phyloP scores from a whole-genome alignment of 2,888 invertebrate species.

The Volucella inflata region DNA sequence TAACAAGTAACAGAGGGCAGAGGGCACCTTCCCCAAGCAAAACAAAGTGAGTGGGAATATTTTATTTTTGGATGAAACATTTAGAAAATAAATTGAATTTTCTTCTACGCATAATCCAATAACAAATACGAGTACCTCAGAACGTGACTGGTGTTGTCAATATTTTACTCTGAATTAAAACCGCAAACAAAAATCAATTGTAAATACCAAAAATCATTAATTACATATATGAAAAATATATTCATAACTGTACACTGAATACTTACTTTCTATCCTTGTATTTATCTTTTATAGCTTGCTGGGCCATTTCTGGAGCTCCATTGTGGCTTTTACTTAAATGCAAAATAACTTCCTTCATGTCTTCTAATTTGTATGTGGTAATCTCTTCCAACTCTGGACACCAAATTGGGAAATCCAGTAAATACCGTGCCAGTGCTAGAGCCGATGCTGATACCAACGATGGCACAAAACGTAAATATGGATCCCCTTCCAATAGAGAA shows the following conservation, averaged over 20 bases:
- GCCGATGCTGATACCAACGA: conserved; percentile 92
- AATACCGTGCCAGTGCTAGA: conserved; percentile 91
- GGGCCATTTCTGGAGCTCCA: conserved; percentile 87
- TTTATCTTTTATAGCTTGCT: conserved; percentile 95
- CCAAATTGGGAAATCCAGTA: conserved; percentile 87
- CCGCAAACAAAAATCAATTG: background rate
- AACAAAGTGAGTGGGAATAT: too few species aligned
- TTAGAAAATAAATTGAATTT: too few species aligned
- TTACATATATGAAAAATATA: background rate
- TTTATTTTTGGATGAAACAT: too few species aligned
- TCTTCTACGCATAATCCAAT: too few species aligned
- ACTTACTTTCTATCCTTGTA: conserved; percentile 90
- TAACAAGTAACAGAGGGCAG: too few species aligned
- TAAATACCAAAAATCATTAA: conserved; percentile 1
- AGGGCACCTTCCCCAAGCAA: too few species aligned
- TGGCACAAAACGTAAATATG: conserved; percentile 91
- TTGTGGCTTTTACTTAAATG: conserved; percentile 89
- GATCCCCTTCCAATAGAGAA: conserved; percentile 93
- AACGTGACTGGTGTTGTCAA: too few species aligned
- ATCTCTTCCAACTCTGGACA: conserved; percentile 86
- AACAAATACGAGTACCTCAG: too few species aligned
- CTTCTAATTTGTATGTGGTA: conserved; percentile 88
- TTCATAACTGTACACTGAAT: background rate
- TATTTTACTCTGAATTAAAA: too few species aligned
- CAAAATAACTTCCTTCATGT: conserved; percentile 88